phyloP scores from a whole-genome alignment of 2,113 vertebrate genomes.

The Hippolais icterina region DNA sequence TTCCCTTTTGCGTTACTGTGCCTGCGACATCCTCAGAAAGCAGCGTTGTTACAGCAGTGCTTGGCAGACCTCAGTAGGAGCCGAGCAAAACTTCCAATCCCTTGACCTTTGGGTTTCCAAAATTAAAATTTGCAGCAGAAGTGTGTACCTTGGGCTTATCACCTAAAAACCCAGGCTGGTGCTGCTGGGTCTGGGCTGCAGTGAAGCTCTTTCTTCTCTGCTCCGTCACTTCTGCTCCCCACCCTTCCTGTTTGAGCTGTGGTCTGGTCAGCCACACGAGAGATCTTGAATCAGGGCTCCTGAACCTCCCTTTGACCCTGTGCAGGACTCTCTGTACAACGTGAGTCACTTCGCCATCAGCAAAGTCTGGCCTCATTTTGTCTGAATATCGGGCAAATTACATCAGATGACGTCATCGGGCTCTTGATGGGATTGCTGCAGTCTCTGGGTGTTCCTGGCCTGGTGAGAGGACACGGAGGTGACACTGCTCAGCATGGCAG shows the following conservation, averaged over 20 bases:
- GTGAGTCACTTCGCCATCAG: conserved; percentile 34
- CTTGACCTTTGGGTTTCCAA: conserved; percentile 38
- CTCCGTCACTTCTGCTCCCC: not conserved
- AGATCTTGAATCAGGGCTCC: conserved; percentile 8
- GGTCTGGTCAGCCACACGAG: not conserved
- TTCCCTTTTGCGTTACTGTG: not conserved
- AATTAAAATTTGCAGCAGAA: conserved; percentile 10
- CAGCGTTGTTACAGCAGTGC: not conserved
- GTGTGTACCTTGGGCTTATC: conserved; percentile 2
- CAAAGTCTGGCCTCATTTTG: not conserved
- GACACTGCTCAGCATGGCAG: not conserved
- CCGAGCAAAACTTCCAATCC: conserved; percentile 9
- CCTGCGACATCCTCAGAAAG: not conserved
- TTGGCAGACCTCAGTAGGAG: not conserved
- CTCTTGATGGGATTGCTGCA: not conserved
- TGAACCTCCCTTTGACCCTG: not conserved
- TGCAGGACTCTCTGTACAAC: not conserved
- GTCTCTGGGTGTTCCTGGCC: not conserved
- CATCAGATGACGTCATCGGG: not conserved
- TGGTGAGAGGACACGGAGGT: not conserved
- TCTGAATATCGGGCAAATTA: not conserved
- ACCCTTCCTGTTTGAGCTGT: conserved; percentile 42
- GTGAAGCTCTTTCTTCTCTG: not conserved
- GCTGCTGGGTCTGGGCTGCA: not conserved
- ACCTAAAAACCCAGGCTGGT: not conserved